Base-by-base conservation (phyloP, 2,113 vertebrate genomes). In the Upupa epops region DNA sequence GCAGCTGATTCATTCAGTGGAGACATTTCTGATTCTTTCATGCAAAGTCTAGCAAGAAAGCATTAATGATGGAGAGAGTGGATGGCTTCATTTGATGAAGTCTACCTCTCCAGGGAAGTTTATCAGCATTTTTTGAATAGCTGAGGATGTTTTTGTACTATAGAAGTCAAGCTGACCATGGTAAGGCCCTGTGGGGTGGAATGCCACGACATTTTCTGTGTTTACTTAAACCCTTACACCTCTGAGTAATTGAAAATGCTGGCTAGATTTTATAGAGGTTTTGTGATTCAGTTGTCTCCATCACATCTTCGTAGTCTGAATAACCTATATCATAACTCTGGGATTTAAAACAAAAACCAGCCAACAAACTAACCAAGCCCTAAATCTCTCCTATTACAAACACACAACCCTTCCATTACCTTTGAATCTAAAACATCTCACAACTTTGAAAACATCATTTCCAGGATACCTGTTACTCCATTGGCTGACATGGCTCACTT, bases 151-250 rank as follows among this genome's bases (percentile, higher is more conserved):
- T 94, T 92, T 89, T 81, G 52, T 92, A 89, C 79, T 45, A 83
- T 82, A 88, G 70, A 85, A 90, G 82, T 88, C 86, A 82, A 83
- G 40, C 1, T 64, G 61, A 88, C 88, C 17, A 7, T 0, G 73
- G 19, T 91, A 94, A 95, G 82, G 51, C 52, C 45, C 55, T 76
- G 46, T 87, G 61, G 42, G 60, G 88, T 54, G 64, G 19, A 92
- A 92, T 70, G 79, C 63, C 40, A 70, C 71, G 56, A 48, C 92
- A 90, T 85, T 89, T 92, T 96, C 78, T 91, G 42, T 94, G 86
- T 94, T 95, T 94, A 89, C 84, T 86, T 96, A 94, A 94, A 92
- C 76, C 80, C 40, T 56, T 13, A 17, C 91, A 88, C 89, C 79
- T 89, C 64, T 68, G 52, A 91, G 55, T 80, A 91, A 87, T 82